Conservation (phyloP, 2,888 invertebrate genomes). For the Sepiola atlantica region DNA sequence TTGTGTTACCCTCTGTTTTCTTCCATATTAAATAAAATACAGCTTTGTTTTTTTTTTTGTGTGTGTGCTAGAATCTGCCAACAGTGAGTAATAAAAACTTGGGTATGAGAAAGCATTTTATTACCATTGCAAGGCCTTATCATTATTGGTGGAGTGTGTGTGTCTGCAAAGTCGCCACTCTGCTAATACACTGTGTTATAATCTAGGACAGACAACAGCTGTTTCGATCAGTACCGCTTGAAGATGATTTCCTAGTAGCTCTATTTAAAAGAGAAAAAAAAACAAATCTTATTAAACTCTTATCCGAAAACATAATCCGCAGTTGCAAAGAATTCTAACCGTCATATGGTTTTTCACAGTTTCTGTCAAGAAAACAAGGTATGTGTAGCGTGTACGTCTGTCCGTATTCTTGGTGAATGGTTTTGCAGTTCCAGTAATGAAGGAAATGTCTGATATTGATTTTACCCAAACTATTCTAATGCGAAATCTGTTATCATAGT, state of each 20-base stretch:
- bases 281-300: not conserved
- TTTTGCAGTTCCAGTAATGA: not conserved
- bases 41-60: not conserved
- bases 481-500: not conserved
- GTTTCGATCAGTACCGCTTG: not conserved
- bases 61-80: not conserved
- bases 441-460: not conserved
- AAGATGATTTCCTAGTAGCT: not conserved
- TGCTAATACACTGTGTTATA: not conserved
- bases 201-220: not conserved
- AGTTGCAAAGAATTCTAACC: not conserved
- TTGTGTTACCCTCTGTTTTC: not conserved
- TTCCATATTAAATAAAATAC: not conserved
- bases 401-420: not conserved
- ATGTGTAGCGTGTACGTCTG: not conserved
- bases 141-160: not conserved
- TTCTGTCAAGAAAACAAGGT: not conserved
- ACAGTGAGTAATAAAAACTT: not conserved
- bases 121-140: not conserved
- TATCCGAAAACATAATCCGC: not conserved
- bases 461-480: not conserved
- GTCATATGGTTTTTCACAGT: not conserved
- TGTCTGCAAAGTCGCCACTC: constrained; percentile 2
- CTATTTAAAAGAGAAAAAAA: too few relatives aligned
- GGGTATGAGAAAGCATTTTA: constrained; percentile 32